Base-by-base conservation (phyloP, 2,113 vertebrate genomes). In the Notothenia coriiceps region DNA sequence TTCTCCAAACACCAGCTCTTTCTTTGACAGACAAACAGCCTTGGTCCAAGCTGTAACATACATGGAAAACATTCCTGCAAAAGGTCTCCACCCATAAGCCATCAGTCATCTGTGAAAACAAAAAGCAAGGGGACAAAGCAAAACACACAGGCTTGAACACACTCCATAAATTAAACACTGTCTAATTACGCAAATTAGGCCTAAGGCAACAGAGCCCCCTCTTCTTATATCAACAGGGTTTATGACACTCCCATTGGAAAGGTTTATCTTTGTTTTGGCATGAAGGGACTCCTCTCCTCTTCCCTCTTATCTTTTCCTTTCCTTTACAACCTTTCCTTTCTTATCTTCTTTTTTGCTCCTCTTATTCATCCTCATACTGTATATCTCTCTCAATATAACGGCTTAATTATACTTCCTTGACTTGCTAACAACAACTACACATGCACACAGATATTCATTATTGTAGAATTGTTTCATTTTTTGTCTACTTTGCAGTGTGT, bases 401-500 rank as follows among this genome's bases (percentile, higher is more conserved):
- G 22, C 79, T 74, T 88, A 79, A 88, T 88, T 82, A 40, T 40
- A 83, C 65, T 81, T 86, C 79, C 68, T 77, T 68, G 79, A 57
- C 73, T 85, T 79, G 40, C 59, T 64, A 47, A 65, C 73, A 66
- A 70, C 46, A 47, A 29, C 25, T 51, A 61, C 44, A 13, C 61
- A 49, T 7, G 49, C 33, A 59, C 17, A 13, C 33, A 17, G 11
- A 22, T 22, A 35, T 2, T 70, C 52, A 72, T 56, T 60, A 40
- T 65, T 77, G 22, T 29, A 33, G 33, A 17, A 35, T 49, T 51
- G 52, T 70, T 61, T 62, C 22, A 18, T n/a, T 56, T 51, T 55
- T 29, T 72, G 51, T 85, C 71, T 64, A 43, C 22, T 52, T 76
- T 29, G 68, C 35, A 76, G 51, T 52, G 51, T 52, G 29, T 44